These are phyloP conservation scores for Pachydiplax longipennis DNA, from an alignment of 2,888 invertebrate species.

Conservation along the genomic window DNA sequence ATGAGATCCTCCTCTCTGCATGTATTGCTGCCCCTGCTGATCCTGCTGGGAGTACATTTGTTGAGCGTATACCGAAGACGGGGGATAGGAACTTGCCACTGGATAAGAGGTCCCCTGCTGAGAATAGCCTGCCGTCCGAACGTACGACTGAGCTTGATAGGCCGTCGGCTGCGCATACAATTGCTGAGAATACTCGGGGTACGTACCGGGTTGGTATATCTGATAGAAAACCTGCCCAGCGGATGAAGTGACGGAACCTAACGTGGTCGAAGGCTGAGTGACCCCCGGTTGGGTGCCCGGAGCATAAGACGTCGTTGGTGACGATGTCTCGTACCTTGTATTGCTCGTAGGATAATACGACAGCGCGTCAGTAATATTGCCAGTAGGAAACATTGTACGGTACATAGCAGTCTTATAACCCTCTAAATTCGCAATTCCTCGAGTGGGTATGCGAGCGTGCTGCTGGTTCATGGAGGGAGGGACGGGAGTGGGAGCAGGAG, in stretches of 20 bases:
- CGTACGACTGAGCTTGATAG: conserved; percentile 57
- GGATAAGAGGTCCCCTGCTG: conserved; percentile 57
- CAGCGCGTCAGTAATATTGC: conserved; percentile 77
- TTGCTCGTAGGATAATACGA: conserved; percentile 79
- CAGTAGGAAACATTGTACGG: conserved; percentile 73
- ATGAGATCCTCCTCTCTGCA: neutral
- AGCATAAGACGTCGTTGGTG: conserved; percentile 66
- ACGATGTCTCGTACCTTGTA: conserved; percentile 67
- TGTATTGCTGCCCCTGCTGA: conserved; percentile 18
- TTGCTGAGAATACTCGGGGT: conserved; percentile 56
- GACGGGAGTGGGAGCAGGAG: conserved; percentile 6
- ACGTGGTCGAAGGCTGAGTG: conserved; percentile 52
- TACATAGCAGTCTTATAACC: conserved; percentile 71
- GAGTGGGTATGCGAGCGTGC: conserved; percentile 51
- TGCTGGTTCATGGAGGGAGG: conserved; percentile 49
- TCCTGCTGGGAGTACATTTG: conserved; percentile 52
- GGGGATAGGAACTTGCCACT: conserved; percentile 52
- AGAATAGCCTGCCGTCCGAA: conserved; percentile 47
- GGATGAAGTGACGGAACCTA: conserved; percentile 8
- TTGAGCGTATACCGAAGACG: conserved; percentile 53
- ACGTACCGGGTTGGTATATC: conserved; percentile 48
- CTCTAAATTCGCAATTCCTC: conserved; percentile 67
- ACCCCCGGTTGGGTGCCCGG: conserved; percentile 68
- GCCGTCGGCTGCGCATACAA: conserved; percentile 57
- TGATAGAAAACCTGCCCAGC: neutral